Percentiles rank a stretch among this genome's conserved stretches.
Conservation (phyloP, 1,140 invertebrate genomes). For the Papilio glaucus region DNA sequence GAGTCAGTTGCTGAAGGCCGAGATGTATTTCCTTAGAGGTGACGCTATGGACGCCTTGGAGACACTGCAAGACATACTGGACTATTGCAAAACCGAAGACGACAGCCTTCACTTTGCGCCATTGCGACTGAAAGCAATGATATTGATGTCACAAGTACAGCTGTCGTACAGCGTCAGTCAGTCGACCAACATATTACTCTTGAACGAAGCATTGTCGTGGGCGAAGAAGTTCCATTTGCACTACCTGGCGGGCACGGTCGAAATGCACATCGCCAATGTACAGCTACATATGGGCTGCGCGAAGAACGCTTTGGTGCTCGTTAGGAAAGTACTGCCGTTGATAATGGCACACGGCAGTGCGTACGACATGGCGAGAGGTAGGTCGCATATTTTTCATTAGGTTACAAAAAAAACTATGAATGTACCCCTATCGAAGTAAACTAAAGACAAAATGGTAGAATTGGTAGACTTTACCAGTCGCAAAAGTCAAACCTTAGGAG, state of each 20-base stretch:
- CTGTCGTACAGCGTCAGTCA: slow-evolving; percentile 83
- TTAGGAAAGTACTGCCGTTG: slow-evolving; percentile 87
- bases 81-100: slow-evolving; percentile 79
- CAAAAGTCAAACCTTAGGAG: too few species aligned
- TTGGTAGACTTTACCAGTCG: too few species aligned
- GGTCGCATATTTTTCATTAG: too few species aligned
- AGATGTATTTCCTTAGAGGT: slow-evolving; percentile 88
- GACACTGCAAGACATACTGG: slow-evolving; percentile 85
- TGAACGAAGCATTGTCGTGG: slow-evolving; percentile 89
- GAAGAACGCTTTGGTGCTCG: slow-evolving; percentile 88
- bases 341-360: slow-evolving; percentile 91
- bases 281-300: slow-evolving; percentile 89
- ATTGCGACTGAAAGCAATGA: slow-evolving; percentile 86
- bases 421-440: too few species aligned
- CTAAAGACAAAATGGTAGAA: too few species aligned
- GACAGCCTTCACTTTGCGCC: slow-evolving; percentile 83
- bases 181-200: slow-evolving; percentile 84
- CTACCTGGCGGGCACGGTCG: slow-evolving; percentile 89
- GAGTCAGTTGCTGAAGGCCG: slow-evolving; percentile 86
- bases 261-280: slow-evolving; percentile 90
- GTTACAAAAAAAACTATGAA: too few species aligned
- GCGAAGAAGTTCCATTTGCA: slow-evolving; percentile 89
- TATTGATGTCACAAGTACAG: slow-evolving; percentile 89
- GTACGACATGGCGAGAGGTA: slow-evolving; percentile 90
- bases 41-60: slow-evolving; percentile 86